Percentiles rank a stretch among this genome's conserved stretches.
Conservation (phyloP, 1,140 invertebrate genomes). For the Diploscapter pachys region DNA sequence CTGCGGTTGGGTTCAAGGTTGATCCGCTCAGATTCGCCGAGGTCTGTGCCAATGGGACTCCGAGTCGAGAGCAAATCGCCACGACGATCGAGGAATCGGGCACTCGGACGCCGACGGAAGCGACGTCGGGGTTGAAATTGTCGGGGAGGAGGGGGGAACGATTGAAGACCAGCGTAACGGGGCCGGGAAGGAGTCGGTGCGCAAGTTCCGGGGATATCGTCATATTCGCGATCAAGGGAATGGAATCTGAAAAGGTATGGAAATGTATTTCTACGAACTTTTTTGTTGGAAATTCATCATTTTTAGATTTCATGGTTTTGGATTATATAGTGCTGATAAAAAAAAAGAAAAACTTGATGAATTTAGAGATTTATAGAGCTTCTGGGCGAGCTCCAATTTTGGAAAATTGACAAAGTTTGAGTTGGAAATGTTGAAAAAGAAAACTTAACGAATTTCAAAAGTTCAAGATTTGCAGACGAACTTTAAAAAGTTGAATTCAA, state of each 20-base stretch:
- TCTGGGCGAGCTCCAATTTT: no score
- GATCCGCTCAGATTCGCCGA: conserved; percentile 38
- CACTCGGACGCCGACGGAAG: conserved; percentile 36
- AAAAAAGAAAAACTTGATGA: no score
- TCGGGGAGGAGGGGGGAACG: conserved; percentile 21
- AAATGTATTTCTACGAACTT: no score
- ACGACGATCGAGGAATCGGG: conserved; percentile 30
- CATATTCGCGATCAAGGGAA: conserved; percentile 2
- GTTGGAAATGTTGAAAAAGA: no score
- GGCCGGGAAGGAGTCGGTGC: conserved; percentile 29
- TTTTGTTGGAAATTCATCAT: no score
- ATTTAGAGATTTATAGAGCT: no score
- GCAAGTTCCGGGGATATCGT: conserved; percentile 6
- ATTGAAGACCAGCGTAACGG: conserved; percentile 39
- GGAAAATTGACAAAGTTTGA: no score
- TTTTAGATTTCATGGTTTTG: no score
- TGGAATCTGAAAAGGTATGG: neutral
- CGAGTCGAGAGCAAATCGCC: conserved; percentile 30
- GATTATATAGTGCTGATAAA: no score
- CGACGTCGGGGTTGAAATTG: conserved; percentile 28
- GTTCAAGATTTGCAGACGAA: no score
- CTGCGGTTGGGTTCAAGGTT: conserved; percentile 14
- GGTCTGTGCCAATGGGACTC: conserved; percentile 36
- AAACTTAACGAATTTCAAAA: no score
- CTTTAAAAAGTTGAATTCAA: no score